These are phyloP conservation scores for Campoplex nolae DNA, from an alignment of 2,888 invertebrate genomes.

Conservation along the genomic window DNA sequence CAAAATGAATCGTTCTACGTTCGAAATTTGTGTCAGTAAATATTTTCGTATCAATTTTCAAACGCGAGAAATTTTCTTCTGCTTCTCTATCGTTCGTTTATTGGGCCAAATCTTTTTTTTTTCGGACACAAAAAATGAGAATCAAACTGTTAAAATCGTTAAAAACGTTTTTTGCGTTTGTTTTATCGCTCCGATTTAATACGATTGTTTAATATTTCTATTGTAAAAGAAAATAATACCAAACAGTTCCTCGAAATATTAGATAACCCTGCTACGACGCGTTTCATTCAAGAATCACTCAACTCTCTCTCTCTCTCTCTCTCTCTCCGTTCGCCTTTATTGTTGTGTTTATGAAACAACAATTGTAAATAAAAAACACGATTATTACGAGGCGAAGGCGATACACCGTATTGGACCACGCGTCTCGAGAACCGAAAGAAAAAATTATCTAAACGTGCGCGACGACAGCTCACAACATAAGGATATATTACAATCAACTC, in stretches of 20 bases:
- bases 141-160: not conserved
- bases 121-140: too few relatives aligned
- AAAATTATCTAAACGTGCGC: constrained; percentile 40
- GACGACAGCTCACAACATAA: constrained; percentile 37
- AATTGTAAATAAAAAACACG: constrained; percentile 13
- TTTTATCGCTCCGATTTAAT: not conserved
- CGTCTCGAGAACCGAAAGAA: constrained; percentile 19
- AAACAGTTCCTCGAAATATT: constrained; percentile 48
- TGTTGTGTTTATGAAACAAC: constrained; percentile 38
- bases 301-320: not conserved
- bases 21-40: not conserved
- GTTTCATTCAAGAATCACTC: constrained; percentile 41
- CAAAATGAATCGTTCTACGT: not conserved
- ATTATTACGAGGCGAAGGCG: not conserved
- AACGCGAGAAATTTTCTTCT: not conserved
- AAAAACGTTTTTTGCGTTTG: not conserved
- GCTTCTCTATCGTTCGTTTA: too few relatives aligned
- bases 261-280: constrained; percentile 25
- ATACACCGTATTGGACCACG: constrained; percentile 37
- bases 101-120: too few relatives aligned
- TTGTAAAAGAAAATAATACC: constrained; percentile 22
- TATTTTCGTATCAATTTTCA: not conserved
- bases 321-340: constrained; percentile 31
- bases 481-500: constrained; percentile 18
- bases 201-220: constrained; percentile 10